Evolutionary conservation across 2,797 vertebrate genomes (phyloP).

Genomic region (Gymnothorax reevesii): DNA sequence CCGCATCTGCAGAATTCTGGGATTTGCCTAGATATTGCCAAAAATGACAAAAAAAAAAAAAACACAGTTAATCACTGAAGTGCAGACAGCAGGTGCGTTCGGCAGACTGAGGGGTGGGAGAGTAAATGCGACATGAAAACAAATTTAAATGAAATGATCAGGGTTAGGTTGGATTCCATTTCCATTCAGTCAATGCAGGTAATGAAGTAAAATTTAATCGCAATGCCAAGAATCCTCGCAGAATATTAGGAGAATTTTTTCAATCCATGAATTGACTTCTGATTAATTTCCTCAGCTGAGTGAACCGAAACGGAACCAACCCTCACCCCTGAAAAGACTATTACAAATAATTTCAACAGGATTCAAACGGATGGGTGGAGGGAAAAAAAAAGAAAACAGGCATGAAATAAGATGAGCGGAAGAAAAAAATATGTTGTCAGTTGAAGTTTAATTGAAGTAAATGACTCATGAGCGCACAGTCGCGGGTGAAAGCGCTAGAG

Average conservation of each 20-base stretch:
- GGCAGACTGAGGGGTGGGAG: slow-evolving; percentile 12
- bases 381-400: slow-evolving; percentile 50
- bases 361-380: slow-evolving; percentile 49
- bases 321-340: slow-evolving; percentile 29
- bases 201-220: not conserved
- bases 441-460: slow-evolving; percentile 62
- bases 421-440: slow-evolving; percentile 53
- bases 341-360: slow-evolving; percentile 71
- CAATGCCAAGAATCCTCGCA: not conserved
- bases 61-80: slow-evolving; percentile 12
- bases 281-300: not conserved
- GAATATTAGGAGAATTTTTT: not conserved
- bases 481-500: slow-evolving; percentile 45
- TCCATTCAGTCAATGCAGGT: not conserved
- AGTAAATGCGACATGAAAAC: not conserved
- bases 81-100: slow-evolving; percentile 21
- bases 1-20: slow-evolving; percentile 75
- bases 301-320: not conserved
- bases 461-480: slow-evolving; percentile 58
- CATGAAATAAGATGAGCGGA: slow-evolving; percentile 45
- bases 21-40: slow-evolving; percentile 61
- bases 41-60: not conserved
- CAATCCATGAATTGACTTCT: not conserved
- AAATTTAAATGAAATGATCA: not conserved
- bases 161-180: not conserved